Percentiles rank a stretch among this genome's conserved stretches.
These are phyloP conservation scores for Drosophila nigrodunni DNA, from an alignment of 1,140 invertebrate genomes.

Conservation along the genomic window DNA sequence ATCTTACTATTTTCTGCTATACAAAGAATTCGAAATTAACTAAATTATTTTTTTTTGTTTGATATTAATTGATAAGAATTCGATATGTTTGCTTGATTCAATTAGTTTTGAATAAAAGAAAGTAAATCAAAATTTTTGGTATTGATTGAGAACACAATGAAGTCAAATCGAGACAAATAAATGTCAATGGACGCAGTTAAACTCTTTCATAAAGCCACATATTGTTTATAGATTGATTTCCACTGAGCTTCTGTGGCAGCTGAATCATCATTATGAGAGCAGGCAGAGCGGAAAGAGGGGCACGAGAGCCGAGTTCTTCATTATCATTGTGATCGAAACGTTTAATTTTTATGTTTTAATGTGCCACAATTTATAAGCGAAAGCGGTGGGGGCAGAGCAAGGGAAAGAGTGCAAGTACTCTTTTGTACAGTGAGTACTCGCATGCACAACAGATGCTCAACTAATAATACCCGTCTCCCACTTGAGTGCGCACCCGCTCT, in stretches of 20 bases:
- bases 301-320: constrained; percentile 40
- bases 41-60: too few species aligned
- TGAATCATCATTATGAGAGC: constrained; percentile 58
- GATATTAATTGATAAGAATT: constrained; percentile 3
- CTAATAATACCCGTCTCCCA: constrained; percentile 63
- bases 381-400: not conserved
- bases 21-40: too few species aligned
- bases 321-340: constrained; percentile 65
- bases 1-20: too few species aligned
- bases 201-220: constrained; percentile 14
- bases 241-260: constrained; percentile 35
- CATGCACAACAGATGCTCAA: constrained; percentile 35
- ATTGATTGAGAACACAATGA: constrained; percentile 13
- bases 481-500: constrained; percentile 57
- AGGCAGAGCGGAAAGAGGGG: constrained; percentile 12
- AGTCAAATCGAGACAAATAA: constrained; percentile 3
- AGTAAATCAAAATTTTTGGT: constrained; percentile 12
- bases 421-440: constrained; percentile 33
- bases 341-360: constrained; percentile 49
- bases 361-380: constrained; percentile 55
- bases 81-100: constrained; percentile 6
- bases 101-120: constrained; percentile 7
- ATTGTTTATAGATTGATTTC: constrained; percentile 24
- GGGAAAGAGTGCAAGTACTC: constrained; percentile 11
- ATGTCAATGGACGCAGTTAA: constrained; percentile 9